Conservation (phyloP, 2,113 vertebrate species). For the Ursus arctos region DNA sequence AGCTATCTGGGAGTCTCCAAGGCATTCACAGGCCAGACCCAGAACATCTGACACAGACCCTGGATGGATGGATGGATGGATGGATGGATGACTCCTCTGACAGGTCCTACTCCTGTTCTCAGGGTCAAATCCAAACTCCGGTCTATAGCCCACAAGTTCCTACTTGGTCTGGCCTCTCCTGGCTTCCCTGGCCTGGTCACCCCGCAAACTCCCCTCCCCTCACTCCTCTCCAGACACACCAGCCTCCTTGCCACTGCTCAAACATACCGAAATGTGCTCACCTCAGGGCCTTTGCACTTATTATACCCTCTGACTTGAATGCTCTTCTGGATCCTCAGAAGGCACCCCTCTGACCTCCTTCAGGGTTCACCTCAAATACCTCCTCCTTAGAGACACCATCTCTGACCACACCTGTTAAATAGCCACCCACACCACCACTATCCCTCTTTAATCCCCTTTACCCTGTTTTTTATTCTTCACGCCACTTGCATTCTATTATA, state of each 20-base stretch:
- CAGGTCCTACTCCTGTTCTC: neutral
- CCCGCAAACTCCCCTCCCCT: accelerated
- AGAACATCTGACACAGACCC: neutral
- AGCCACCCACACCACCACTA: neutral
- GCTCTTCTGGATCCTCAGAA: neutral
- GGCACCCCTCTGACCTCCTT: neutral
- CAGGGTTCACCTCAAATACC: neutral
- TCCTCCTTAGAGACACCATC: neutral
- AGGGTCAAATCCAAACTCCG: neutral
- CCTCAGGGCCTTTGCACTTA: neutral
- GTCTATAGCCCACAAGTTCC: neutral
- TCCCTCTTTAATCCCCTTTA: neutral
- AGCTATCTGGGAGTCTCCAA: neutral
- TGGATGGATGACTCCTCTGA: neutral
- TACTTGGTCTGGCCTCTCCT: neutral
- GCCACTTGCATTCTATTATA: neutral
- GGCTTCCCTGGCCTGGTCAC: neutral
- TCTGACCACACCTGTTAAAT: neutral
- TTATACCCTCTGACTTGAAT: neutral
- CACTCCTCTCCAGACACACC: neutral
- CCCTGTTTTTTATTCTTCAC: neutral
- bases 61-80: neutral
- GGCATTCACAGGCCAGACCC: neutral
- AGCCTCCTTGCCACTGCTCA: neutral
- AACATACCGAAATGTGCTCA: neutral